These are phyloP conservation scores for Rana temporaria DNA, from an alignment of 2,113 vertebrate species.

Conservation along the genomic window DNA sequence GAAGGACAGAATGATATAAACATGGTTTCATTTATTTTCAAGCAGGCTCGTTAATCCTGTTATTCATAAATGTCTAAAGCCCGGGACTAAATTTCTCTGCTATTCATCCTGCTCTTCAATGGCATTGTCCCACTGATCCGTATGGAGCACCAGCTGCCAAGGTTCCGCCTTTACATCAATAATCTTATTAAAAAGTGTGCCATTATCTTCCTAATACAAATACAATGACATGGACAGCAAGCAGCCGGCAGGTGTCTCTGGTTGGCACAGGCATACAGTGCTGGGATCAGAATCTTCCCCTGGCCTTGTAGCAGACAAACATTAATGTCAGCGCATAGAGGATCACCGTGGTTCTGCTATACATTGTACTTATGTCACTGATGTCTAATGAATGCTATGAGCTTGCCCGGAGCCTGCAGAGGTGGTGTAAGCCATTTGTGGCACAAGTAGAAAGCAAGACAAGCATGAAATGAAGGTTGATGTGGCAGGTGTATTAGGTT, in stretches of 20 bases:
- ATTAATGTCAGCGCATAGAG: neutral
- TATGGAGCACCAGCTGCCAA: constrained; percentile 75
- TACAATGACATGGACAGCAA: constrained; percentile 78
- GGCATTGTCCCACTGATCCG: constrained; percentile 75
- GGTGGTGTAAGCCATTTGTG: constrained; percentile 65
- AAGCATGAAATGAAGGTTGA: constrained; percentile 68
- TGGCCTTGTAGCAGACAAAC: constrained; percentile 13
- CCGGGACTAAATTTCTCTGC: constrained; percentile 60
- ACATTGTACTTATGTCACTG: constrained; percentile 19
- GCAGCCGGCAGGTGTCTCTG: constrained; percentile 67
- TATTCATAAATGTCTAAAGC: constrained; percentile 50
- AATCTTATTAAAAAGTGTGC: constrained; percentile 77
- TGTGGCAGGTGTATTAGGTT: constrained; percentile 62
- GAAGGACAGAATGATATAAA: constrained; percentile 60
- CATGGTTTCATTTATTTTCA: constrained; percentile 70
- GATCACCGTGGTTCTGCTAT: neutral
- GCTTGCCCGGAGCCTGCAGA: constrained; percentile 71
- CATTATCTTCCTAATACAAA: constrained; percentile 81
- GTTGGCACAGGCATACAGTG: constrained; percentile 61
- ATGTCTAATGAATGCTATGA: constrained; percentile 51
- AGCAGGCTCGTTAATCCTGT: constrained; percentile 65
- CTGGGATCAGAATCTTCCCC: neutral
- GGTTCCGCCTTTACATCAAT: constrained; percentile 71
- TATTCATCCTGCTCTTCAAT: constrained; percentile 72
- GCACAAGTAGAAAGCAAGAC: constrained; percentile 65